Percentiles rank a stretch among this genome's conserved stretches.
Evolutionary conservation across 2,113 vertebrate genomes (phyloP).

Genomic region (Neogale vison): DNA sequence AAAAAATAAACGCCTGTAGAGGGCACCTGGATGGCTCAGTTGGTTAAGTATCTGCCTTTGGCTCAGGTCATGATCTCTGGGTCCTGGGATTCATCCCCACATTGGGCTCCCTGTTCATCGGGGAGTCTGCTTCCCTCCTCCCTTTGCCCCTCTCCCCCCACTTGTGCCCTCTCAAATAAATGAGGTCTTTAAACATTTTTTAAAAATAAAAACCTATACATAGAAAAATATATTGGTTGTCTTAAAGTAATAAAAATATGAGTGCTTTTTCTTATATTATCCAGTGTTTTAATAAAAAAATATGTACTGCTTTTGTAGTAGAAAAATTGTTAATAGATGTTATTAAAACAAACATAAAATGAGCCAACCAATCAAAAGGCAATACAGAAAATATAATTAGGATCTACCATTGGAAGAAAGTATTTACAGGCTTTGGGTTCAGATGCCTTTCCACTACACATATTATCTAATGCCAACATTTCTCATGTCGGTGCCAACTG

Average conservation of each 20-base stretch:
- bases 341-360: conserved; percentile 38
- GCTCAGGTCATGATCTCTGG: not conserved
- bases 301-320: not conserved
- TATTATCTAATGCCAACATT: not conserved
- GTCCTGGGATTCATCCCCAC: not conserved
- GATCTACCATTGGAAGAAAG: not conserved
- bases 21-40: not conserved
- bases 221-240: conserved; percentile 7
- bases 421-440: not conserved
- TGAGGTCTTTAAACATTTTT: not conserved
- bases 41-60: not conserved
- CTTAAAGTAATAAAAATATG: not conserved
- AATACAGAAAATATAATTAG: not conserved
- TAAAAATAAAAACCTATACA: not conserved
- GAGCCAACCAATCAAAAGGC: not conserved
- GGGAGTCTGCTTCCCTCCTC: not conserved
- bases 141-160: not conserved
- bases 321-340: conserved; percentile 32
- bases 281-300: conserved; percentile 22
- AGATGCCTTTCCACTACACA: not conserved
- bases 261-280: conserved; percentile 22
- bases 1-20: not conserved
- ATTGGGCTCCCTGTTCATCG: not conserved
- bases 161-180: not conserved
- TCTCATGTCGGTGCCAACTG: not conserved